Conservation (phyloP, 2,888 invertebrate species). For the Chelonus formosanus region DNA sequence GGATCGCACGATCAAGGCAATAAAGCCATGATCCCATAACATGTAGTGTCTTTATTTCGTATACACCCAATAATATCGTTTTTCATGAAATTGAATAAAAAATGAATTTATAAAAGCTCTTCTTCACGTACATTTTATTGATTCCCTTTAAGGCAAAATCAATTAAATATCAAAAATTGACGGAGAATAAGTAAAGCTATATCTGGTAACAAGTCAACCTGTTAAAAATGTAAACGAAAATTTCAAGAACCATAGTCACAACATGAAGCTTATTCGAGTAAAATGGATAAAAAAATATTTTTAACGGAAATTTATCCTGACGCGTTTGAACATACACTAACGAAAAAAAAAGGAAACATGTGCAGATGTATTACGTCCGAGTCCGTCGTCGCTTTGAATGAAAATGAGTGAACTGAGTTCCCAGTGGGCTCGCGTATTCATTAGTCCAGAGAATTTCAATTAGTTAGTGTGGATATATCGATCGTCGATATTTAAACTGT, state of each 20-base stretch:
- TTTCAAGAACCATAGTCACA: too few relatives aligned
- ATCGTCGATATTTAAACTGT: conserved; percentile 14
- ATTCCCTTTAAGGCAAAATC: too few relatives aligned
- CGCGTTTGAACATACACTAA: background rate
- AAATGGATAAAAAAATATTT: background rate
- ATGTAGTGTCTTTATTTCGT: conserved; percentile 30
- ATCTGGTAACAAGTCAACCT: too few relatives aligned
- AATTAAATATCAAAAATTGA: too few relatives aligned
- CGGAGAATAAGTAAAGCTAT: too few relatives aligned
- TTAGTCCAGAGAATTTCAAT: conserved; percentile 26
- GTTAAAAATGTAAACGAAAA: too few relatives aligned
- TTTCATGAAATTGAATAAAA: conserved; percentile 21
- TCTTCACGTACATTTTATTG: conserved; percentile 1
- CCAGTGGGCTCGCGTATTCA: conserved; percentile 13
- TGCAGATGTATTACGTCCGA: conserved; percentile 12
- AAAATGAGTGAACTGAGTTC: conserved; percentile 5
- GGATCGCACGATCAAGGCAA: conserved; percentile 26
- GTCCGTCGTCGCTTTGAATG: conserved; percentile 12
- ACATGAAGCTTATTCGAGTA: background rate
- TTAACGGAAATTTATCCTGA: background rate
- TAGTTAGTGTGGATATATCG: conserved; percentile 16
- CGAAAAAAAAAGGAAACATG: conserved; percentile 4
- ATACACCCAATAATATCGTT: conserved; percentile 23
- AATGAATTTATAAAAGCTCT: conserved; percentile 13
- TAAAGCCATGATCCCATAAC: conserved; percentile 31